phyloP scores from a whole-genome alignment of 2,797 vertebrate species.

The Echeneis naucrates region DNA sequence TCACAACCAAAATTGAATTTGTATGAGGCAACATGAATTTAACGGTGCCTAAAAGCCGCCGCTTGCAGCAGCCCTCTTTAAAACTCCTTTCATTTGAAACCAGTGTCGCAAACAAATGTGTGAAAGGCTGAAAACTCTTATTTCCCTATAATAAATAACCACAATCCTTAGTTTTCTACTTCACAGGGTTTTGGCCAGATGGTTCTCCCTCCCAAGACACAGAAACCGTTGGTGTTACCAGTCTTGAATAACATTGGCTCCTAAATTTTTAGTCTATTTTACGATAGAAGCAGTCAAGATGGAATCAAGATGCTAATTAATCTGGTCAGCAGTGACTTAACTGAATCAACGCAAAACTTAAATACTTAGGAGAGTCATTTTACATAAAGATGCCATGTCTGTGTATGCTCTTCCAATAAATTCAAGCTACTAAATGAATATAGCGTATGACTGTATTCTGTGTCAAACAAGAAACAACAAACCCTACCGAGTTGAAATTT shows the following conservation, averaged over 20 bases:
- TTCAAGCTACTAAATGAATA: neutral
- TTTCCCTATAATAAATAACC: neutral
- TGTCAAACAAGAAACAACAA: too few relatives aligned
- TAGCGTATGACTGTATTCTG: neutral
- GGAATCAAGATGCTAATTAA: fast-evolving
- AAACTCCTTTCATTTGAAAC: neutral
- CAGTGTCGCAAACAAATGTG: neutral
- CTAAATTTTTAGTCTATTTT: fast-evolving
- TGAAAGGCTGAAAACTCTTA: neutral
- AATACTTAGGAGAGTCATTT: neutral
- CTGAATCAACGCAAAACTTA: neutral
- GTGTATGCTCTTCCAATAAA: constrained; percentile 1
- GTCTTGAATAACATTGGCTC: fast-evolving
- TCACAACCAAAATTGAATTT: neutral
- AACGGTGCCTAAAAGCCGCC: neutral
- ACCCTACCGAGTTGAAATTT: too few relatives aligned
- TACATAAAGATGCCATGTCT: neutral
- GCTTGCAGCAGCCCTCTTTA: neutral
- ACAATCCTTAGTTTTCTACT: neutral
- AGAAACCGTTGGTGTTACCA: neutral
- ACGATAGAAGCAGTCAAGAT: fast-evolving
- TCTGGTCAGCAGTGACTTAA: fast-evolving
- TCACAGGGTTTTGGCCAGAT: constrained; percentile 54
- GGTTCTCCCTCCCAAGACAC: neutral
- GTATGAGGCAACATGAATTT: neutral